Evolutionary conservation across 2,113 vertebrate species (phyloP).

Genomic region (Hippopotamus amphibius): DNA sequence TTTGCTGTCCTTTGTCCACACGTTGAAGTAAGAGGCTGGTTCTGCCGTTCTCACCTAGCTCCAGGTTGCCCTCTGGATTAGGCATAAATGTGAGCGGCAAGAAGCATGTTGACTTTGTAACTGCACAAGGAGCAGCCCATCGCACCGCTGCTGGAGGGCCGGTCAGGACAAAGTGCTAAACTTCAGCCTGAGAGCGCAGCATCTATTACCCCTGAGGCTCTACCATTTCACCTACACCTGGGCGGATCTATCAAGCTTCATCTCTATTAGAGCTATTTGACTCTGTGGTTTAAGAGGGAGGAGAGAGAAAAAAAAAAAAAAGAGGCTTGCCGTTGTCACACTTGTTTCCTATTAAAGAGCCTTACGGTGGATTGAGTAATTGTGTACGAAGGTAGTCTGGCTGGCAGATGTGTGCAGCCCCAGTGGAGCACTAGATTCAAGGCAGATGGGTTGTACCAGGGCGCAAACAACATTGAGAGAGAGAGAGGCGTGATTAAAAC

Average conservation of each 20-base stretch:
- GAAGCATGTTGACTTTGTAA: conserved; percentile 81
- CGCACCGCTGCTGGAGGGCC: conserved; percentile 80
- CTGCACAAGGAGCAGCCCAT: conserved; percentile 82
- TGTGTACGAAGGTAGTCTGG: conserved; percentile 91
- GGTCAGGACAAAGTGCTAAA: conserved; percentile 82
- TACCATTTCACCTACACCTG: conserved; percentile 90
- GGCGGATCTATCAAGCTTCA: conserved; percentile 88
- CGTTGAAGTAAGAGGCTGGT: conserved; percentile 72
- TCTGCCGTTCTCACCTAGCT: conserved; percentile 82
- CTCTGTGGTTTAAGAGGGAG: conserved; percentile 82
- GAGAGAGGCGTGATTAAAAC: conserved; percentile 88
- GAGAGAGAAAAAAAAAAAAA: conserved; percentile 46
- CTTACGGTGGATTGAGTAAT: conserved; percentile 90
- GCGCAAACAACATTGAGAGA: conserved; percentile 88
- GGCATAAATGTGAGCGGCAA: conserved; percentile 77
- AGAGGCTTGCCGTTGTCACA: conserved; percentile 87
- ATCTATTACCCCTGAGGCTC: conserved; percentile 85
- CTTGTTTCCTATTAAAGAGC: conserved; percentile 92
- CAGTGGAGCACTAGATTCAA: conserved; percentile 88
- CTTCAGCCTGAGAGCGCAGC: conserved; percentile 85
- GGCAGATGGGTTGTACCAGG: conserved; percentile 90
- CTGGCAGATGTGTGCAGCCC: conserved; percentile 91
- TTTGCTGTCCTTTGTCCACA: conserved; percentile 82
- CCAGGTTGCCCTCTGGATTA: conserved; percentile 86
- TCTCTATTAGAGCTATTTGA: conserved; percentile 86